Evolutionary conservation across 2,113 vertebrate genomes (phyloP), one percentile per base, ranked within the genome.

Genomic region (Meles meles): DNA sequence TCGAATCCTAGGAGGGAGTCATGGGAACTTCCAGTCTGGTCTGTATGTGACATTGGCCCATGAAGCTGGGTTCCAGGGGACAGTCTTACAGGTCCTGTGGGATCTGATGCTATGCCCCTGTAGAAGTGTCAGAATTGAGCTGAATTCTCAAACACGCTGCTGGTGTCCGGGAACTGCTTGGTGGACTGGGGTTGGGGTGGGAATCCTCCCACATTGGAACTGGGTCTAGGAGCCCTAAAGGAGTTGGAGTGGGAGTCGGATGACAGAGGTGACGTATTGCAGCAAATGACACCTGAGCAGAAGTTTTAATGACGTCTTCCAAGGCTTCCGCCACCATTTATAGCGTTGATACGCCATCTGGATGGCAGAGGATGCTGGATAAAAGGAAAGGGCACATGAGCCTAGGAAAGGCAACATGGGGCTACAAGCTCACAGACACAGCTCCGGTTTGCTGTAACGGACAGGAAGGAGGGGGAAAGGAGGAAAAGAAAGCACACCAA

Each of bases 321-420:
- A 31, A 31, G 42, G 3, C 42, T 37, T 37, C 77, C 31, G 31
- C 27, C 3, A 27, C 9, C 10, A 2, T 13, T 31, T 57, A 37
- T 5, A 5, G 69, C 0, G 4, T 27, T 0, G 0, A 10, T 4
- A 13, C 4, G 5, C 21, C n/a, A 0, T 34, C 2, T 25, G 9
- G 29, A 76, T 27, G 8, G 42, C 34, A 49, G 18, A n/a, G 2
- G 4, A 31, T 0, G 0, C 0, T 3, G 13, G 21, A 21, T 1
- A 8, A 12, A 21, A 57, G 25, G 23, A 29, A 20, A 31, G 39
- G 76, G 8, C 23, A n/a, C 7, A 3, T 0, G 9, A 57, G 44
- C 27, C n/a, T 0, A 1, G 0, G 44, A 17, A n/a, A 1, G 42
- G 42, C 63, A 25, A 42, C 0, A 12, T 12, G 15, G 25, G 34